phyloP scores from a whole-genome alignment of 2,797 vertebrate genomes.

The Muscicapa striata region DNA sequence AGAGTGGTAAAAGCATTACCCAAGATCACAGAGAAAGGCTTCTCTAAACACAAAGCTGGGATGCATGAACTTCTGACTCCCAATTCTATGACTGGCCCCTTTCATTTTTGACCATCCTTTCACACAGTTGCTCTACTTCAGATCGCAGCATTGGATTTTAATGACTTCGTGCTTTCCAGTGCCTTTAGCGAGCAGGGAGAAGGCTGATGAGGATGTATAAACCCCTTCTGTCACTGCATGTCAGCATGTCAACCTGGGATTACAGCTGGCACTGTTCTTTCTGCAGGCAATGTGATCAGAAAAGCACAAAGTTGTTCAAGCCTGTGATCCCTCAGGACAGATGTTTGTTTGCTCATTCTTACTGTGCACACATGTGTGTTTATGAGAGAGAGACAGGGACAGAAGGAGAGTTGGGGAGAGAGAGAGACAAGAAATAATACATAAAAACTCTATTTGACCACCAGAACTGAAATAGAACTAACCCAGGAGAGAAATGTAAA shows the following conservation, averaged over 20 bases:
- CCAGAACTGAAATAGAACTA: conserved; percentile 37
- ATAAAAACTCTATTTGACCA: not conserved
- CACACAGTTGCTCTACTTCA: not conserved
- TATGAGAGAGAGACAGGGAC: not conserved
- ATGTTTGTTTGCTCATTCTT: conserved; percentile 29
- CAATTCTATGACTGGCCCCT: not conserved
- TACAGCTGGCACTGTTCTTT: conserved; percentile 44
- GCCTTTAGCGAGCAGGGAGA: not conserved
- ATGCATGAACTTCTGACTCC: not conserved
- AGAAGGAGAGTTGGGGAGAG: not conserved
- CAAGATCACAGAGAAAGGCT: not conserved
- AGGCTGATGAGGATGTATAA: not conserved
- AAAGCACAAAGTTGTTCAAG: conserved; percentile 46
- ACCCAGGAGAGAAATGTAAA: not conserved
- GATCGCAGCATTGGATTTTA: not conserved
- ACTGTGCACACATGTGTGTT: not conserved
- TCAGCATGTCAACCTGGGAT: conserved; percentile 32
- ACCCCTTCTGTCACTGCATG: conserved; percentile 9
- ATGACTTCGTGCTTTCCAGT: not conserved
- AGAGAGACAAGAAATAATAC: not conserved
- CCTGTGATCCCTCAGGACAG: conserved; percentile 20
- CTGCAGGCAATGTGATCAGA: conserved; percentile 48
- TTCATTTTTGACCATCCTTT: not conserved
- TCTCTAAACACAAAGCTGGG: not conserved
- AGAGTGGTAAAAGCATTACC: not conserved